Percentiles rank a stretch among this genome's conserved stretches.
These are phyloP conservation scores for Sesamia nonagrioides DNA, from an alignment of 1,140 invertebrate species.

Conservation along the genomic window DNA sequence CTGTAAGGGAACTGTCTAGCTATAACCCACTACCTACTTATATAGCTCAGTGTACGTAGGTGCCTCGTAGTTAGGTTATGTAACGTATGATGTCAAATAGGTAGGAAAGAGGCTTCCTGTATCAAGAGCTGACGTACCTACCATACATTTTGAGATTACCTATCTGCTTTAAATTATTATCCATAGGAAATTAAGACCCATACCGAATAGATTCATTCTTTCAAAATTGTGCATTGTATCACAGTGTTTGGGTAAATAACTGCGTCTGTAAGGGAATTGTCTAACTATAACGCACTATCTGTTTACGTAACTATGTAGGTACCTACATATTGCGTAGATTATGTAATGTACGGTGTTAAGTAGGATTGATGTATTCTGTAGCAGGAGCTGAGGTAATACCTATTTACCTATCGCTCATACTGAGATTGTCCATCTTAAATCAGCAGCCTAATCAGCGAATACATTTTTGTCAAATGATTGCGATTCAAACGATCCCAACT, in stretches of 20 bases:
- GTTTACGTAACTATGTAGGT: neutral
- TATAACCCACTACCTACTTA: conserved; percentile 34
- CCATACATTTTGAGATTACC: no score
- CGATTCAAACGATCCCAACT: no score
- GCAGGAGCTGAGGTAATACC: no score
- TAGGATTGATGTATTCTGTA: neutral
- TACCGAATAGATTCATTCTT: no score
- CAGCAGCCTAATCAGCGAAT: no score
- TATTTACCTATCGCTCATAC: no score
- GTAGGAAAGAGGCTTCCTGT: neutral
- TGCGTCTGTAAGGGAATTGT: conserved; percentile 56
- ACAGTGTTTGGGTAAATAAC: conserved; percentile 74
- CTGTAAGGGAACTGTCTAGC: conserved; percentile 51
- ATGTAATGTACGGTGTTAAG: conserved; percentile 11
- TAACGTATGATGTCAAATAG: neutral
- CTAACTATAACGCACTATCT: conserved; percentile 40
- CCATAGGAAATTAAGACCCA: no score
- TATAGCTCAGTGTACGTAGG: neutral
- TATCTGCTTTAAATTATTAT: no score
- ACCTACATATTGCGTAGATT: neutral
- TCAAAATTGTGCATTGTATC: no score
- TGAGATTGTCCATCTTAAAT: no score
- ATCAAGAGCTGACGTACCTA: no score
- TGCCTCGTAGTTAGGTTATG: conserved; percentile 6
- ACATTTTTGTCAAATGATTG: no score